Evolutionary conservation across 2,113 vertebrate genomes (phyloP).

Genomic region (Trichomycterus rosablanca): DNA sequence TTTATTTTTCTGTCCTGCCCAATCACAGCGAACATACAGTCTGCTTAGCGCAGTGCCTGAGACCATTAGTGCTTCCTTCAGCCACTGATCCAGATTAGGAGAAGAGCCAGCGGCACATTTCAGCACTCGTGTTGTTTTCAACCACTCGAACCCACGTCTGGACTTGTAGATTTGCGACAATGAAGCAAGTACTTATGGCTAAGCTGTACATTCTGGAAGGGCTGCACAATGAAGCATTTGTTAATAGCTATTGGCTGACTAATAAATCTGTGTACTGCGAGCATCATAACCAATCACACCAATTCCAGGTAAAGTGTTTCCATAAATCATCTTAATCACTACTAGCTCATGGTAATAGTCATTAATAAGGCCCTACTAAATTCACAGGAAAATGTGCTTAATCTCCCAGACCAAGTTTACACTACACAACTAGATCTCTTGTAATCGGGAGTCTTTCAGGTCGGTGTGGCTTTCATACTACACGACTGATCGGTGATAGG

Average conservation of each 20-base stretch:
- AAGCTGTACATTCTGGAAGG: background rate
- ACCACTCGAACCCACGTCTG: background rate
- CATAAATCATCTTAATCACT: background rate
- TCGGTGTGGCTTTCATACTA: too few species aligned
- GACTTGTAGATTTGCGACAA: background rate
- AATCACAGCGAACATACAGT: conserved; percentile 21
- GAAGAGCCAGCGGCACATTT: conserved; percentile 15
- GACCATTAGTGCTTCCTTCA: conserved; percentile 29
- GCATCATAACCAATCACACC: background rate
- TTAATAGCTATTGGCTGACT: background rate
- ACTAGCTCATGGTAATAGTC: background rate
- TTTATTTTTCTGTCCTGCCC: conserved; percentile 29
- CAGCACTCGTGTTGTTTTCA: conserved; percentile 8
- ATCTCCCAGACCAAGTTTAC: too few species aligned
- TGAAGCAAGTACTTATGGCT: background rate
- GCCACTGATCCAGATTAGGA: conserved; percentile 14
- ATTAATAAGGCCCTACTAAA: too few species aligned
- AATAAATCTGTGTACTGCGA: background rate
- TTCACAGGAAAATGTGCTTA: too few species aligned
- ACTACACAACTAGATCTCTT: too few species aligned
- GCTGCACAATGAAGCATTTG: background rate
- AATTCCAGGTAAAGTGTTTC: background rate
- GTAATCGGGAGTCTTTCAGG: too few species aligned
- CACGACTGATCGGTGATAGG: too few species aligned
- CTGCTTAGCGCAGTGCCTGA: conserved; percentile 13